Evolutionary conservation across 1,140 invertebrate species (phyloP), one percentile per base, ranked within the genome.

Genomic region (Sinonovacula constricta): DNA sequence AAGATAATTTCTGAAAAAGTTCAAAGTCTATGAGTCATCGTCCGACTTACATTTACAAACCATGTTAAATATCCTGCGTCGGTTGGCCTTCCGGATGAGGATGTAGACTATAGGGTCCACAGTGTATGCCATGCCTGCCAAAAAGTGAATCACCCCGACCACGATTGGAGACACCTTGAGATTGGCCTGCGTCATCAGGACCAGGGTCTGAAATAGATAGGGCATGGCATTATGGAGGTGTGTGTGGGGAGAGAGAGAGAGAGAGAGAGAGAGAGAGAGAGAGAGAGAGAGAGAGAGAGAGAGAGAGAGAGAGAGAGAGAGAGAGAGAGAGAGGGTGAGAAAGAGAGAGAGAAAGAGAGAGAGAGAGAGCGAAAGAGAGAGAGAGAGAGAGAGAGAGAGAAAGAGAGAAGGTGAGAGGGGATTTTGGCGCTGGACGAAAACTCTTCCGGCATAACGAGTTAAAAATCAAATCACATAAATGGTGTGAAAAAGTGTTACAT

Each of bases 61-160:
- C 5, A 69, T 34, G 1, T 78, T 59, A 18, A 36, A n/a, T 7
- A 78, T 24, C 14, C 75, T 65, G 28, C 70, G 69, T 34, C 75
- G 26, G 75, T 69, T 69, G 3, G 75, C 67, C 54, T 78, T 78
- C 7, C 75, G 34, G n/a, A 78, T 69, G 4, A 78, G 45, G 7
- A 78, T 68, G 49, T 78, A 69, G 7, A 78, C 75, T 1, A 78
- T 56, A 1, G 75, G 75, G n/a, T 78, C 75, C 26, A 68, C 49
- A 0, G 66, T 63, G 56, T 78, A 78, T 14, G 36, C 57, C 54
- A 69, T 30, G 22, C 75, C 75, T 3, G n/a, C 57, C 1, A 78
- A 45, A 15, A 78, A 49, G 34, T 78, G 75, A 15, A 63, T 68
- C 22, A 49, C 54, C 1, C 75, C 66, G 0, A 12, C 39, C 33